Evolutionary conservation across 2,888 invertebrate genomes (phyloP), one percentile per base, ranked within the genome.

Genomic region (Drosophila melanocephala): DNA sequence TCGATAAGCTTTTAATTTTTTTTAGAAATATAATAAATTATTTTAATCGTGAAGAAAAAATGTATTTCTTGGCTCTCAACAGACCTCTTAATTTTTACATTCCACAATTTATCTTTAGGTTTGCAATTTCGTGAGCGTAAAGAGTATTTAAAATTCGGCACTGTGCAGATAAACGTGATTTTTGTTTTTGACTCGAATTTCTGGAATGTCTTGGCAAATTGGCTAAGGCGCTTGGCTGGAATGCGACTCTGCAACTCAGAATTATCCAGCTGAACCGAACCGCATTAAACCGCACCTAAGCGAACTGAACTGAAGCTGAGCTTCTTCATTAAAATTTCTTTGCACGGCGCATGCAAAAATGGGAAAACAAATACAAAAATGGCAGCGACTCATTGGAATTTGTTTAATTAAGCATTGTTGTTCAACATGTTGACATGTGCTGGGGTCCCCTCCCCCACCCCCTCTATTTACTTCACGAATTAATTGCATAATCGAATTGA

Each of bases 331-430:
- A 83, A 60, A 72, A 71, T 76, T 80, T 71, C 66, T 68, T 28
- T 55, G 60, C 53, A 61, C 35, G 39, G 22, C 32, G 79, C 69
- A 77, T 76, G 74, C 74, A 70, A 72, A 77, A 76, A 68, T 71
- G 81, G 53, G 19, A 12, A 14, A 33, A n/a, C 26, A 47, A 57
- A 14, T 22, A 55, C 12, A 19, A 37, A 37, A 56, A 19, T 16
- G n/a, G 5, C 19, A n/a, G 28, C 65, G 60, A 59, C 70, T 61
- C 44, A 42, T 39, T 60, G 87, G 90, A 90, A 91, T 87, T 90
- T 81, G 83, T 90, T 91, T 91, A 87, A 90, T 87, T 91, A 90
- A 91, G 90, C 87, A 70, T 75, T 60, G 69, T 77, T 83, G 51
- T 53, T 62, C 44, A 72, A 61, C 64, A 64, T 63, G 62, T 51